Evolutionary conservation across 2,888 invertebrate species (phyloP), one percentile per base, ranked within the genome.

Genomic region (Drosophila diplacantha): DNA sequence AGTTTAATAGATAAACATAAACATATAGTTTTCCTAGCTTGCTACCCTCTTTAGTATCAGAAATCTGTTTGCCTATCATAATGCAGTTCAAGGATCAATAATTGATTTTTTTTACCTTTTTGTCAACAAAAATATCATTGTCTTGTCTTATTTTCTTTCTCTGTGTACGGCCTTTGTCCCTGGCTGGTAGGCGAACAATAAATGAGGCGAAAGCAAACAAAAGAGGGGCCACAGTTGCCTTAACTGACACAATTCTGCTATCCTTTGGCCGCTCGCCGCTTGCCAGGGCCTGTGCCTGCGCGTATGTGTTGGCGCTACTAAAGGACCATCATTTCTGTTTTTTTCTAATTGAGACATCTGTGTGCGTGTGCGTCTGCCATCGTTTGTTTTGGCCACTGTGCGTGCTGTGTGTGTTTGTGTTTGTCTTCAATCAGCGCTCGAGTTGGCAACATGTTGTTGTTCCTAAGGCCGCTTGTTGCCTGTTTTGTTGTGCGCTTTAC

Each of bases 151-250:
- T 54, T 52, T 20, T 26, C 3, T 34, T 20, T 16, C 12, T 5
- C 54, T 32, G 55, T 65, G 53, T 44, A 41, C 18, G 49, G 59
- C 49, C 64, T 71, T 69, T 69, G 77, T 73, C 24, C 31, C 65
- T 34, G 31, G 32, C 50, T 43, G 64, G 63, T 44, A 24, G 60
- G 58, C 66, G 63, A 59, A 83, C 74, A 79, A 79, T 70, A 82
- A 82, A 84, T 72, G 80, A 76, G 77, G 80, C 72, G 61, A 81
- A 71, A 57, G 74, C 84, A 83, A 80, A 82, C 80, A 84, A 82
- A 78, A 75, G 72, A 73, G 66, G 66, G 69, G 67, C 62, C 71
- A 71, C 63, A 71, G 75, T 59, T 62, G 66, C 67, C 72, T 57
- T 37, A 26, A 61, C 71, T 61, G 60, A 32, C 53, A 51, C 51